Evolutionary conservation across 2,113 vertebrate genomes (phyloP), one percentile per base, ranked within the genome.

Genomic region (Rhodinocichla rosea): DNA sequence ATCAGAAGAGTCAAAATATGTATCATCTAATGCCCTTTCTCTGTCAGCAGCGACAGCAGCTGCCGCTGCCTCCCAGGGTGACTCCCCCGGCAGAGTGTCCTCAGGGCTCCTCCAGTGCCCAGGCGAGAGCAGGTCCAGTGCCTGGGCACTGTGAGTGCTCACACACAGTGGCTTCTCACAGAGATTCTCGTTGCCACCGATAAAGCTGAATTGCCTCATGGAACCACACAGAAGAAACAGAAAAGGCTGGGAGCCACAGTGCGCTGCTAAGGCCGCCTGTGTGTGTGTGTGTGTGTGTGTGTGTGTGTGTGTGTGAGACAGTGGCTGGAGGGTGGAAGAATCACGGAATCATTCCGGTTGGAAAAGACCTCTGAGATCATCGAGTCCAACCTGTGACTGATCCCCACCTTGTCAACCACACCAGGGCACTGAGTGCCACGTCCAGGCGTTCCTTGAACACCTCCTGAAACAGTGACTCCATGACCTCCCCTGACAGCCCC

Each of bases 91-190:
- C 37, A 7, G 49, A 19, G 7, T 2, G 26, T 5, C 39, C 3
- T 4, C 78, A 4, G 28, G 68, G 18, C 35, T 76, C 1, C 47
- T 23, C 27, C 33, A 13, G 71, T 16, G 30, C 26, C 70, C 4
- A 3, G 3, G 8, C 0, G 15, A 16, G 32, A 42, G 40, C 21
- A 19, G 4, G 9, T 18, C 10, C 37, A 4, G 52, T 11, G 32
- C 35, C 44, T 1, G 19, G 21, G 6, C 14, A 4, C 39, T 2
- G 26, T 4, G 3, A 11, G 22, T 1, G 57, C 23, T 8, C 14
- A 9, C 27, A 15, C 32, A 11, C 1, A 6, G 59, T 1, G 6
- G 17, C 35, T 62, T 7, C 69, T 45, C 28, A 27, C 18, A 7
- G 8, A 7, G 21, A 3, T 37, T 8, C 11, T 14, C 9, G n/a